A percentile compares a stretch with the other conserved stretches of the same genome.
Evolutionary conservation across 2,113 vertebrate species (phyloP).

Genomic region (Microcebus tavaratra): DNA sequence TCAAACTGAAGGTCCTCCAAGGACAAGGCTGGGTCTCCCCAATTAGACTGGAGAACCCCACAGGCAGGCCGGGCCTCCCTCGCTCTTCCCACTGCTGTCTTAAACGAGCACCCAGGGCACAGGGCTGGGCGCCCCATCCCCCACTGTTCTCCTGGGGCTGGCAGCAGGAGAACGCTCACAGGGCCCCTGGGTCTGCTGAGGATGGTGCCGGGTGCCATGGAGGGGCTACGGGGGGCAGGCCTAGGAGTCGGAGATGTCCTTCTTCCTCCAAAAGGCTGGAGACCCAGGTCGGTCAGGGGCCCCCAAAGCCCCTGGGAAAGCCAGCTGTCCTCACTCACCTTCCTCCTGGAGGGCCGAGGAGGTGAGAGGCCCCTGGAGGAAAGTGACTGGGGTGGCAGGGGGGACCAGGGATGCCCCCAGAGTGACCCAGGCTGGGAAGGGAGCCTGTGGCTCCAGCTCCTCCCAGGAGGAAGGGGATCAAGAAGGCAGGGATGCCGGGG

Average conservation of each 20-base stretch:
- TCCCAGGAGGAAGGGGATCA: background rate
- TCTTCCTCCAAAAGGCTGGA: background rate
- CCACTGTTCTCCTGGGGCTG: no score
- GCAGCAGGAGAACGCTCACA: no score
- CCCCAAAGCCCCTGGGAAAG: background rate
- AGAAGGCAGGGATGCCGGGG: background rate
- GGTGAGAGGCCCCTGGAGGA: background rate
- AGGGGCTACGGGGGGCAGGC: background rate
- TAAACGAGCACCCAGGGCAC: background rate
- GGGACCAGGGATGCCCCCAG: background rate
- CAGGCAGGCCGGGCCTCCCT: background rate
- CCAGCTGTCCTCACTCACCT: no score
- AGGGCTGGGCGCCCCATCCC: background rate
- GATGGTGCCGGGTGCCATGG: background rate
- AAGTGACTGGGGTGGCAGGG: background rate
- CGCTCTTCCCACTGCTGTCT: background rate
- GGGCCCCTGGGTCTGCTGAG: background rate
- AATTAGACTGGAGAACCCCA: no score
- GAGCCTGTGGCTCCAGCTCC: background rate
- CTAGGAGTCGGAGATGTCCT: background rate
- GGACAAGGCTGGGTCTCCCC: background rate
- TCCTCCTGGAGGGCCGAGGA: background rate
- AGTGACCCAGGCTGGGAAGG: background rate
- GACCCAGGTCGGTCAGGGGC: background rate
- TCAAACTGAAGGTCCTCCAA: background rate